phyloP scores from a whole-genome alignment of 2,888 invertebrate genomes.

The Lacanobia wlatinum region DNA sequence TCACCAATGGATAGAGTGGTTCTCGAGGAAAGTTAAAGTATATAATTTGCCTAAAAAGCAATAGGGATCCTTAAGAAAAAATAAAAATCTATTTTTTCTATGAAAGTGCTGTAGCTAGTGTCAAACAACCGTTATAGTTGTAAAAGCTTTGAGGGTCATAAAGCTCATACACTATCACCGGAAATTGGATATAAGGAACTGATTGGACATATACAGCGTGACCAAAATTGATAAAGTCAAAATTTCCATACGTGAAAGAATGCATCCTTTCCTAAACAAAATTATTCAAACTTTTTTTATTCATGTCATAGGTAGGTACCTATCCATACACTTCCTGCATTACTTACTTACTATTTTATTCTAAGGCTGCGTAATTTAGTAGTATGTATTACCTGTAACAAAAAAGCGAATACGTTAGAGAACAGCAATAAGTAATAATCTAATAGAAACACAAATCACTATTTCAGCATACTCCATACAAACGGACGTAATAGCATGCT shows the following conservation, averaged over 20 bases:
- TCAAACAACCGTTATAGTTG: neutral
- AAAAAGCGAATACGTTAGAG: constrained; percentile 25
- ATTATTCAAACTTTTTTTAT: constrained; percentile 25
- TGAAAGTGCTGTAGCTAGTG: no score
- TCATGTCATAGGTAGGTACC: constrained; percentile 12
- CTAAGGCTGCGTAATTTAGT: constrained; percentile 14
- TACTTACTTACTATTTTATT: constrained; percentile 46
- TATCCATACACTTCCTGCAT: constrained; percentile 26
- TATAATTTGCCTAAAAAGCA: no score
- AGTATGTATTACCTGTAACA: constrained; percentile 54
- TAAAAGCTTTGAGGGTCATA: neutral
- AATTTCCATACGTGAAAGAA: constrained; percentile 14
- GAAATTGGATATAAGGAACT: constrained; percentile 24
- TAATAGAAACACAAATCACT: constrained; percentile 31
- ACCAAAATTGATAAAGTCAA: constrained; percentile 18
- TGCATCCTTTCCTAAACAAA: neutral
- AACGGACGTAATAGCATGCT: constrained; percentile 24
- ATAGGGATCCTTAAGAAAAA: no score
- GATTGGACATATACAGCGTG: constrained; percentile 32
- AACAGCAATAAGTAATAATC: constrained; percentile 20
- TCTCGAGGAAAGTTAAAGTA: no score
- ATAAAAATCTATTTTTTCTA: no score
- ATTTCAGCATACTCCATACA: constrained; percentile 30
- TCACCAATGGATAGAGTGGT: no score
- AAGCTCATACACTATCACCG: neutral